Conservation (phyloP, 2,113 vertebrate species). For the Mobula birostris region DNA sequence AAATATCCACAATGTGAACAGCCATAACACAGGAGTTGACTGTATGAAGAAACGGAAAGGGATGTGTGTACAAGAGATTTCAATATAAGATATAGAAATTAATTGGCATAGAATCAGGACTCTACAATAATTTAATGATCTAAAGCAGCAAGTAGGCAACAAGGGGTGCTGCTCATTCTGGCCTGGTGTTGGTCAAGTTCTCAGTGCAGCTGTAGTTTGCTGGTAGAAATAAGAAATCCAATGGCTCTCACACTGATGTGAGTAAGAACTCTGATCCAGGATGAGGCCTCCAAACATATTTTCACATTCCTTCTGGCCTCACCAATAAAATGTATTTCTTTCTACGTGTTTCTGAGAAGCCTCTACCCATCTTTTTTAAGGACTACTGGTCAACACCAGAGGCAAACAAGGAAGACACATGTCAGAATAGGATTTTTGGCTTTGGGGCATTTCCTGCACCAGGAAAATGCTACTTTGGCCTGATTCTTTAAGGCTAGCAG, state of each 20-base stretch:
- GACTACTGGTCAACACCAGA: background rate
- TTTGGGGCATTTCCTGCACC: background rate
- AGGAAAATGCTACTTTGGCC: background rate
- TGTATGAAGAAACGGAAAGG: background rate
- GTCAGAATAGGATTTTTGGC: background rate
- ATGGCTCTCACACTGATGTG: background rate
- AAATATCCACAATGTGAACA: too few species aligned
- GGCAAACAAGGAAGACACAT: background rate
- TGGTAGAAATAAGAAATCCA: background rate
- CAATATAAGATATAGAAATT: background rate
- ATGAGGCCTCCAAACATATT: background rate
- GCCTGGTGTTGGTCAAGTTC: background rate
- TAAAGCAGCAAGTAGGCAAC: background rate
- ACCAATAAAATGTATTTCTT: background rate
- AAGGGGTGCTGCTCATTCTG: background rate
- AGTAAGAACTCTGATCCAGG: background rate
- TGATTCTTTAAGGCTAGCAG: background rate
- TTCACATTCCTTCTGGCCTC: background rate
- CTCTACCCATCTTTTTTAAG: background rate
- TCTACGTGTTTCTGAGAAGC: background rate
- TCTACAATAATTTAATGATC: background rate
- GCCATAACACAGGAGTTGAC: too few species aligned
- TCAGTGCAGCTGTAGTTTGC: background rate
- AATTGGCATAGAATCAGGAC: background rate
- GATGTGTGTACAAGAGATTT: too few species aligned